These are phyloP conservation scores for Trachythela sp. DNA, from an alignment of 64 coral and sea anemone genomes.

Conservation along the genomic window DNA sequence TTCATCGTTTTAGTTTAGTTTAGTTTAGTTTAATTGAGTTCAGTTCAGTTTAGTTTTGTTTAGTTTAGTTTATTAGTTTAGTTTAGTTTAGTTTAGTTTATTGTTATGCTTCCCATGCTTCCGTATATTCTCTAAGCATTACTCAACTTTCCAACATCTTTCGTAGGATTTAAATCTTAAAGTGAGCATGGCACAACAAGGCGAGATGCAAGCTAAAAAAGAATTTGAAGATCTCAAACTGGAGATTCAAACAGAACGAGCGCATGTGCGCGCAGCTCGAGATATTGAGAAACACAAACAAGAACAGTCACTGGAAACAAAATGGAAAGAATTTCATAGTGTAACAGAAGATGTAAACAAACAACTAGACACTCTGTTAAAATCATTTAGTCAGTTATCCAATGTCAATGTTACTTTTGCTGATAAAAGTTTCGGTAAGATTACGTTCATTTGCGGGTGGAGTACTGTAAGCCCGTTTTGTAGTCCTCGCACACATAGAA, in stretches of 20 bases:
- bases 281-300: conserved; percentile 29
- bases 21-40: no score
- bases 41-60: no score
- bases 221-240: neutral
- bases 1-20: no score
- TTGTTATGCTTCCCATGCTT: no score
- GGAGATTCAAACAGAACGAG: conserved; percentile 1
- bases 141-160: neutral
- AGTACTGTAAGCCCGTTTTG: neutral
- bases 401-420: neutral
- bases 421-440: conserved; percentile 10
- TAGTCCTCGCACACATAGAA: neutral
- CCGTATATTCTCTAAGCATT: no score
- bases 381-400: neutral
- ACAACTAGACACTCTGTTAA: neutral
- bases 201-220: neutral
- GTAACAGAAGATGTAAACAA: neutral
- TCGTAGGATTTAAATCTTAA: neutral
- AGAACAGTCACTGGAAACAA: neutral
- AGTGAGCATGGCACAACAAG: neutral
- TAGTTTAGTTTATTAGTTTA: no score
- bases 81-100: no score
- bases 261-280: neutral
- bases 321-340: neutral
- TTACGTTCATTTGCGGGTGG: neutral